Percentiles rank a stretch among this genome's conserved stretches.
Conservation (phyloP, 2,797 vertebrate genomes). For the Rhinogobio ventralis region DNA sequence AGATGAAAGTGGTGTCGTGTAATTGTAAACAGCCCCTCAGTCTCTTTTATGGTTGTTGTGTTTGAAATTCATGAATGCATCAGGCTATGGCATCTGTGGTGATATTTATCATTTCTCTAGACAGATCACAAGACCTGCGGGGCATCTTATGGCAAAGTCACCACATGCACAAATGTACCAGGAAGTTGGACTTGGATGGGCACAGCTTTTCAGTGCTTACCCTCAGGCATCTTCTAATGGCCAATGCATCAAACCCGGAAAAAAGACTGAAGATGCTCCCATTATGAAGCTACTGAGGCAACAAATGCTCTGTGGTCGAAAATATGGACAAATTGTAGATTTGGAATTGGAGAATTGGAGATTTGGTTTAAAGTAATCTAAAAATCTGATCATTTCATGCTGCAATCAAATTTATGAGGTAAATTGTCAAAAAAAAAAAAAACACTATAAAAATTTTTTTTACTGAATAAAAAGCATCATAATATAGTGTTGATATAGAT, state of each 20-base stretch:
- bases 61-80: slow-evolving; percentile 16
- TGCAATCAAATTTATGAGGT: slow-evolving; percentile 21
- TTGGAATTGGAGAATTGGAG: not conserved
- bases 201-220: slow-evolving; percentile 27
- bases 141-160: slow-evolving; percentile 23
- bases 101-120: slow-evolving; percentile 27
- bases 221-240: slow-evolving; percentile 32
- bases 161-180: not conserved
- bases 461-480: too few species aligned
- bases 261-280: slow-evolving; percentile 2
- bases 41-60: not conserved
- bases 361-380: slow-evolving; percentile 7
- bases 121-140: slow-evolving; percentile 8
- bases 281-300: slow-evolving; percentile 31
- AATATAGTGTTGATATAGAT: too few species aligned
- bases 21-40: not conserved
- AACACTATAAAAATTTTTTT: too few species aligned
- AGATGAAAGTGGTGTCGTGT: not conserved
- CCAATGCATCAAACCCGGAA: slow-evolving; percentile 34
- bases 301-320: not conserved
- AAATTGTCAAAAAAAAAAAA: slow-evolving; percentile 3
- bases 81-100: slow-evolving; percentile 16
- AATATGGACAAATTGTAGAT: not conserved
- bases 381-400: slow-evolving; percentile 9
- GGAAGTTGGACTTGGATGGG: slow-evolving; percentile 19